Evolutionary conservation across 2,113 vertebrate species (phyloP), one percentile per base, ranked within the genome.

Genomic region (Philantomba maxwellii): DNA sequence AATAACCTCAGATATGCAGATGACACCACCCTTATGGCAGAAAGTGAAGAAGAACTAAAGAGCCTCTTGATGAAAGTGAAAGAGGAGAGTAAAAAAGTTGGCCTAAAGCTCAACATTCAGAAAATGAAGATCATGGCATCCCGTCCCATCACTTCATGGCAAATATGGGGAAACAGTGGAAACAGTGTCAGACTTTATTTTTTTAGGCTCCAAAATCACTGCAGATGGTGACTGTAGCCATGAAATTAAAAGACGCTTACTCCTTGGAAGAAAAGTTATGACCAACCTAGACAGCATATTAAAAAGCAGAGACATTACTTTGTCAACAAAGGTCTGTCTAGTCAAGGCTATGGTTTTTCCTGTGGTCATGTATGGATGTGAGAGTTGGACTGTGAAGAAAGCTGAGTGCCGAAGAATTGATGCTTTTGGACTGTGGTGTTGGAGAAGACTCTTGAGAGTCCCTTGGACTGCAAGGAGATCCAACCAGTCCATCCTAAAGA

Each of bases 131-230:
- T 57, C 55, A 57, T 25, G 23, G 23, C 23, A 25, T 57, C 55
- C 3, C 3, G 55, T 57, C 55, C 55, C 23, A 57, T 10, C 7
- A 64, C 62, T n/a, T 64, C 62, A n/a, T 64, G 62, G 30, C 30
- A 64, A n/a, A n/a, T 64, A 64, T 64, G 62, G 15, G 30, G 62
- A 64, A 33, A 33, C 15, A 64, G 30, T 8, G 30, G 30, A 64
- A 64, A 64, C 15, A n/a, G 30, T n/a, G 62, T 4, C 30, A 17
- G 62, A 64, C 15, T 64, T 64, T 64, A 64, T 8, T 64, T 64
- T 64, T 1, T 0, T 0, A 30, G 62, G 62, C 62, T 64, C 62
- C 62, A n/a, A n/a, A 64, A n/a, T 64, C 62, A 64, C 30, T 64
- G 62, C 62, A 64, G 7, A n/a, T n/a, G 62, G 7, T 64, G 30